Evolutionary conservation across 2,888 invertebrate genomes (phyloP), one percentile per base, ranked within the genome.

Genomic region (Agonopterix alstromeriana): DNA sequence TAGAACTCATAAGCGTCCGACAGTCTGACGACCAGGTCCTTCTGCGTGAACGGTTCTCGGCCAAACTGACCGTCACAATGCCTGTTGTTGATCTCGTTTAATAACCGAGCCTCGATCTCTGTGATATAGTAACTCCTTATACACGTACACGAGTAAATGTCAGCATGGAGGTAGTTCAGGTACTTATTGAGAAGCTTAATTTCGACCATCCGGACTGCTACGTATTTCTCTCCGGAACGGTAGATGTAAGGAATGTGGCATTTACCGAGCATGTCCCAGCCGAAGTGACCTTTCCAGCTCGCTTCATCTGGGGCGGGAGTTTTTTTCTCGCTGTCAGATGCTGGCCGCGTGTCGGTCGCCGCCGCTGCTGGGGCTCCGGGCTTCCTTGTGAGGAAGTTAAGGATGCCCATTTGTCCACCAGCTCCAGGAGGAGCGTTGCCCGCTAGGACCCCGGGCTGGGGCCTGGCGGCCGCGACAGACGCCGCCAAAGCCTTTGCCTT

Each of bases 151-250:
- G 95, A 95, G 79, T 96, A 96, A 57, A 97, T 95, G 72, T 96
- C 96, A 57, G 95, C 94, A 75, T 97, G 97, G 47, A 97, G 90
- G 73, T 94, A 95, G 74, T 93, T 95, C 67, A 97, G 92, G 85
- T 96, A 95, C 84, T 96, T 96, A 75, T 95, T 95, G 17, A 97
- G 90, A 44, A 97, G 90, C 79, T 97, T 97, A 67, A 93, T 92
- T 79, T 98, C 98, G 17, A 98, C 95, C 93, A 98, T 97, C 48
- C 97, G 91, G 47, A 98, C 97, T n/a, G 97, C 95, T 72, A 97
- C 96, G 77, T 95, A 98, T 74, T 94, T 94, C 73, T 96, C 96
- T 11, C 93, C 91, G 47, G 93, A 92, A 12, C 98, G 91, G 70
- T 94, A 93, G 57, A 98, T 95, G 77, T 95, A 97, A 1, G 98